A percentile compares a stretch with the other conserved stretches of the same genome.
Evolutionary conservation across 2,888 invertebrate genomes (phyloP).

Genomic region (Camponotus fellah): DNA sequence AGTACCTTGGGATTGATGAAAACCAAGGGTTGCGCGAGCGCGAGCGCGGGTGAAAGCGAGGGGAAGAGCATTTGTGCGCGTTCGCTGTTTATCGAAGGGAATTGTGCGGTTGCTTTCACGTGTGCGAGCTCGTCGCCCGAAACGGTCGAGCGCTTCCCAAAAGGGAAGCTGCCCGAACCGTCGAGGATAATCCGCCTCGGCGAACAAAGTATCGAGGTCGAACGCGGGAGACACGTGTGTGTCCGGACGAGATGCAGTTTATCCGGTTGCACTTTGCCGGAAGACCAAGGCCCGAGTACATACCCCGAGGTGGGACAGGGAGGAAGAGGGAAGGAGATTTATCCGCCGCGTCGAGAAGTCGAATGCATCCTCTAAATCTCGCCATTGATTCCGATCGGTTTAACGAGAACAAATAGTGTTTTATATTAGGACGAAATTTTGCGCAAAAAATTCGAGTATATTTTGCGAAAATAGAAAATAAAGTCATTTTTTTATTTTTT

Average conservation of each 20-base stretch:
- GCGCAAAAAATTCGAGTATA: neutral
- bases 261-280: conserved; percentile 45
- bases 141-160: conserved; percentile 57
- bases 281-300: conserved; percentile 33
- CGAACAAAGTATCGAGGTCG: conserved; percentile 63
- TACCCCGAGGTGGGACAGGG: neutral
- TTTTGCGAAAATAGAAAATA: neutral
- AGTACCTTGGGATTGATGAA: conserved; percentile 76
- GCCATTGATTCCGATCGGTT: conserved; percentile 17
- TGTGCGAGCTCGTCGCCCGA: conserved; percentile 49
- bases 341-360: conserved; percentile 3
- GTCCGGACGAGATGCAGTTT: conserved; percentile 48
- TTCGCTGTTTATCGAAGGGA: conserved; percentile 59
- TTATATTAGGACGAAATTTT: neutral
- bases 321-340: neutral
- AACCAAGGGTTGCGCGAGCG: conserved; percentile 58
- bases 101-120: conserved; percentile 54
- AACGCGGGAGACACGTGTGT: conserved; percentile 54
- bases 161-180: conserved; percentile 44
- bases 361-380: conserved; percentile 16
- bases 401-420: neutral
- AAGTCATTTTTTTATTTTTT: neutral
- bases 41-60: conserved; percentile 20
- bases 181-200: conserved; percentile 59
- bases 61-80: conserved; percentile 43